Evolutionary conservation across 2,888 invertebrate species (phyloP), one percentile per base, ranked within the genome.

Genomic region (Drosophila tanythrix): DNA sequence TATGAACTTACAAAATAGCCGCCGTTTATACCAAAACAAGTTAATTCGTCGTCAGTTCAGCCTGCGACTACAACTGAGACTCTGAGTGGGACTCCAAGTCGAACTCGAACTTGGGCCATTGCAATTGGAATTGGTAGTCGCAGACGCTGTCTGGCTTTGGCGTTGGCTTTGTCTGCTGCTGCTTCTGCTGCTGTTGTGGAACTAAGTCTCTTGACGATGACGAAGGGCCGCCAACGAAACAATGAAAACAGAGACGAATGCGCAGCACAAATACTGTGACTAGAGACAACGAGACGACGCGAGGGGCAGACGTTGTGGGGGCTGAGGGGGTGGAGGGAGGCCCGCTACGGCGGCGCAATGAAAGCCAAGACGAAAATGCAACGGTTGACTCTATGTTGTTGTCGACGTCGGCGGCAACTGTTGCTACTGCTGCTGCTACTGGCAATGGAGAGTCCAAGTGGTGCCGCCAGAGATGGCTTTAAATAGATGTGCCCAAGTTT

Each of bases 1-100:
- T 90, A 91, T 90, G 91, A 90, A 91, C 91, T 91, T 88, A 89
- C 88, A 91, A 90, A 90, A 91, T 91, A 91, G 91, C 90, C 91
- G 90, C 91, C 88, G 81, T 91, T 91, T 91, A 91, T 90, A 89
- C 90, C 90, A 90, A 90, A 90, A 90, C 90, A 90, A 90, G 90
- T 91, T 91, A 90, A 91, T 90, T 90, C 91, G 90, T 86, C 79
- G 77, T 70, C 74, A 70, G 68, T 65, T 69, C 31, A 56, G 61
- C 80, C 56, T 43, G 18, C 50, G 53, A 55, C 43, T 83, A 60
- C 70, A 64, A 68, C 72, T 71, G n/a, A 15, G 57, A 53, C 31
- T 69, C 4, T 11, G 53, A 55, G 21, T 36, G 10, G 35, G 7
- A 55, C 36, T 36, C 10, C 11, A 72, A 33, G 38, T 40, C 36